A percentile compares a stretch with the other conserved stretches of the same genome.
Evolutionary conservation across 2,888 invertebrate species (phyloP).

Genomic region (Corythucha ciliata): DNA sequence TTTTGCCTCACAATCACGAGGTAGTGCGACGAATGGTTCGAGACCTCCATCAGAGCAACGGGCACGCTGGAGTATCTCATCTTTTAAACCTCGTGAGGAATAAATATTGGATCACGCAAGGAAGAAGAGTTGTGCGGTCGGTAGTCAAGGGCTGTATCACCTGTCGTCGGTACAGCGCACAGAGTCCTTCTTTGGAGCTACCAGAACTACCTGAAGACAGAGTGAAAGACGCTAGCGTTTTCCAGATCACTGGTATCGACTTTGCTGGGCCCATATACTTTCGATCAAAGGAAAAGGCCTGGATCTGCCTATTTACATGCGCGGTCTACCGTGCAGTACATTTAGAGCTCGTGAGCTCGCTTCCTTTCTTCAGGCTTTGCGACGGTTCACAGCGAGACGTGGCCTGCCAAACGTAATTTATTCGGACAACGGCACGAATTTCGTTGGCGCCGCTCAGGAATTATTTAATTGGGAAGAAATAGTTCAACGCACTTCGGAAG

Average conservation of each 20-base stretch:
- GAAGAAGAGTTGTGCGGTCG: neutral
- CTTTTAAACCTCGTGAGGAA: constrained; percentile 16
- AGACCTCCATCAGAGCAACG: too few species aligned
- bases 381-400: constrained; percentile 15
- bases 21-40: too few species aligned
- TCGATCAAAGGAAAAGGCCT: constrained; percentile 13
- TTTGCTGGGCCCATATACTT: constrained; percentile 40
- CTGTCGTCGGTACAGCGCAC: neutral
- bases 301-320: constrained; percentile 18
- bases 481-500: neutral
- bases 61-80: too few species aligned
- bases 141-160: neutral
- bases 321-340: constrained; percentile 19
- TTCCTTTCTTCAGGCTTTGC: constrained; percentile 7
- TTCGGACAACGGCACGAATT: constrained; percentile 12
- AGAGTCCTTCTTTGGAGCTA: neutral
- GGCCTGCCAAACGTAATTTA: constrained; percentile 9
- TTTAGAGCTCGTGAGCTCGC: constrained; percentile 9
- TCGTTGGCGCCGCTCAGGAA: neutral
- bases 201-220: constrained; percentile 23
- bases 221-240: constrained; percentile 34
- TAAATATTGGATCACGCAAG: neutral
- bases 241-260: constrained; percentile 39
- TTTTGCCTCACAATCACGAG: too few species aligned
- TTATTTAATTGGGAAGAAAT: neutral